phyloP scores from a whole-genome alignment of 2,113 vertebrate species.

The Choloepus hoffmanni region DNA sequence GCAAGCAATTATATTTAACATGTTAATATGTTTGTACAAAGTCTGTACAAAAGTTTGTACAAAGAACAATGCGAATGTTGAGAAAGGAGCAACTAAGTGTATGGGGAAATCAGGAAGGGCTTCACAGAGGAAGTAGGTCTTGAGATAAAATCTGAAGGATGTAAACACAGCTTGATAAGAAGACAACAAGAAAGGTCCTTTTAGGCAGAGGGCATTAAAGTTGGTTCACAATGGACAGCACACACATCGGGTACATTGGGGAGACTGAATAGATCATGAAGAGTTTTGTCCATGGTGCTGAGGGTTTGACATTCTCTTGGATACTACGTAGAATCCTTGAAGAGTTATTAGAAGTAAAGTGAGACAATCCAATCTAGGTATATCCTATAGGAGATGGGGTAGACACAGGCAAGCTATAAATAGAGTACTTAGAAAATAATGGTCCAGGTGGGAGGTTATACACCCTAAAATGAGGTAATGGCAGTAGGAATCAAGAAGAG shows the following conservation, averaged over 20 bases:
- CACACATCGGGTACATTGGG: too few relatives aligned
- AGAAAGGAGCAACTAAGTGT: neutral
- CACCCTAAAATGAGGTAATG: neutral
- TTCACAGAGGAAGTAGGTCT: neutral
- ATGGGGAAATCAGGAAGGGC: conserved; percentile 13
- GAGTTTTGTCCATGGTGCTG: neutral
- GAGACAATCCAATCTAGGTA: neutral
- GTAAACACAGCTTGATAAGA: neutral
- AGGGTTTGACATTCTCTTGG: neutral
- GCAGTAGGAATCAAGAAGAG: neutral
- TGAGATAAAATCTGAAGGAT: conserved; percentile 23
- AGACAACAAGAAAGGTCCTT: neutral
- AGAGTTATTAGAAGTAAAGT: neutral
- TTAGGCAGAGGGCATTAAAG: neutral
- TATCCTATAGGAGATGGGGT: neutral
- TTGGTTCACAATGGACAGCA: neutral
- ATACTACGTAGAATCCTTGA: neutral
- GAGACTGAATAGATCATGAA: neutral
- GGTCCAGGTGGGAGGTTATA: neutral
- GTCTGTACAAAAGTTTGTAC: neutral
- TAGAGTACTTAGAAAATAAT: neutral
- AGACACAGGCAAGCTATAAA: neutral
- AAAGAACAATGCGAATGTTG: conserved; percentile 32
- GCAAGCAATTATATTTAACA: neutral
- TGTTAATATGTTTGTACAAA: neutral